These are phyloP conservation scores for Neocrepidodera transversa DNA, from an alignment of 2,888 invertebrate species.

Conservation along the genomic window DNA sequence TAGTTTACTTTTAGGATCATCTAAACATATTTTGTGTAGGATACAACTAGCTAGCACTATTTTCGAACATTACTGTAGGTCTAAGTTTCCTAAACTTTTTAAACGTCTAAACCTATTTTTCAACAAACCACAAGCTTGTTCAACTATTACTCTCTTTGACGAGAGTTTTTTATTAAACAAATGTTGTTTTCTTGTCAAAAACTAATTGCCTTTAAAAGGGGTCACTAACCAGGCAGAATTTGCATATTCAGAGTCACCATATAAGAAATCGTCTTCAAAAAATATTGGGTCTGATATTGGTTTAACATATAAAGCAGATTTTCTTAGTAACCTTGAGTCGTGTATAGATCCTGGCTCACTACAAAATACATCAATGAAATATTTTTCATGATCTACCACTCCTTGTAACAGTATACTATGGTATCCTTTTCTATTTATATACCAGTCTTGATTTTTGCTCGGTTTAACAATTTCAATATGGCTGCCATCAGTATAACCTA, in stretches of 20 bases:
- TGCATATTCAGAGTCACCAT: too few species aligned
- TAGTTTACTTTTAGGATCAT: not conserved
- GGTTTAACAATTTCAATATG: too few species aligned
- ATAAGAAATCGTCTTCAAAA: too few species aligned
- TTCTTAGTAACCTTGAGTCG: conserved; percentile 10
- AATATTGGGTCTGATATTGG: too few species aligned
- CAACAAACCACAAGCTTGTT: conserved; percentile 13
- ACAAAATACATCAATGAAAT: conserved; percentile 20
- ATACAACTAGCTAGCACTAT: conserved; percentile 6
- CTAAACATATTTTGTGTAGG: conserved; percentile 7
- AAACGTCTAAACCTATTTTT: conserved; percentile 14
- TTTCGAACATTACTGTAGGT: conserved; percentile 2
- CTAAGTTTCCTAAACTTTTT: conserved; percentile 9
- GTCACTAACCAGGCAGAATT: too few species aligned
- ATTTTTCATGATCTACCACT: conserved; percentile 13
- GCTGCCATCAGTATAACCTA: too few species aligned
- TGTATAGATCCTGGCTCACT: conserved; percentile 4
- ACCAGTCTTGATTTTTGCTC: conserved; percentile 9
- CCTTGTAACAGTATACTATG: conserved; percentile 5
- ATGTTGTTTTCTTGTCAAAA: conserved; percentile 2
- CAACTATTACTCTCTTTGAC: conserved; percentile 14
- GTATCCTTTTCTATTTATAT: conserved; percentile 19
- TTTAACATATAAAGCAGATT: too few species aligned
- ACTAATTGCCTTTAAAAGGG: not conserved
- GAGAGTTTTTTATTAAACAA: conserved; percentile 11